phyloP scores from a whole-genome alignment of 2,888 invertebrate genomes.

The Drosophila percnosoma region DNA sequence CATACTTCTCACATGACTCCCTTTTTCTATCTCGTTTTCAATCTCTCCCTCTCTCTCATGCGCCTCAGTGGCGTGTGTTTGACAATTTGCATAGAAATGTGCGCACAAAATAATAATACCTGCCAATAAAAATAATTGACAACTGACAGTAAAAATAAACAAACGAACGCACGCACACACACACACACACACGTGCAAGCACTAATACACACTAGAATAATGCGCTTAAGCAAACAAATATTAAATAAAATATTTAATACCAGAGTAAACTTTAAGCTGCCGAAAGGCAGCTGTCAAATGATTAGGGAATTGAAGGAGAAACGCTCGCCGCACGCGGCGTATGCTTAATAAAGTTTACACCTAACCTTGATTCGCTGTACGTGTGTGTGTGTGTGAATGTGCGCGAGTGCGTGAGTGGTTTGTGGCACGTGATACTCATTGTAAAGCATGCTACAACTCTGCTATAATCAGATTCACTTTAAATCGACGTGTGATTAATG shows the following conservation, averaged over 20 bases:
- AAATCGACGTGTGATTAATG: neutral
- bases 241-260: conserved; percentile 64
- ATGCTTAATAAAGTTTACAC: conserved; percentile 71
- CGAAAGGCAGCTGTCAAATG: conserved; percentile 68
- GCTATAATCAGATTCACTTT: neutral
- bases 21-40: neutral
- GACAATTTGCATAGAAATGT: conserved; percentile 73
- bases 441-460: conserved; percentile 37
- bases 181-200: conserved; percentile 20
- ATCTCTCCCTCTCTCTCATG: neutral
- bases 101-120: conserved; percentile 76
- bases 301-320: conserved; percentile 56
- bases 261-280: conserved; percentile 64
- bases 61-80: conserved; percentile 49
- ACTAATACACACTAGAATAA: conserved; percentile 26
- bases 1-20: neutral
- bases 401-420: conserved; percentile 9
- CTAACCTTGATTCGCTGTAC: conserved; percentile 64
- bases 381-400: conserved; percentile 38
- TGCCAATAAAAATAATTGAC: conserved; percentile 79
- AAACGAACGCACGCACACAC: conserved; percentile 44
- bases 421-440: conserved; percentile 62
- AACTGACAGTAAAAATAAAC: conserved; percentile 74
- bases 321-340: conserved; percentile 51
- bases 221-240: conserved; percentile 57